phyloP scores from a whole-genome alignment of 2,113 vertebrate genomes.

The Hiodon alosoides region DNA sequence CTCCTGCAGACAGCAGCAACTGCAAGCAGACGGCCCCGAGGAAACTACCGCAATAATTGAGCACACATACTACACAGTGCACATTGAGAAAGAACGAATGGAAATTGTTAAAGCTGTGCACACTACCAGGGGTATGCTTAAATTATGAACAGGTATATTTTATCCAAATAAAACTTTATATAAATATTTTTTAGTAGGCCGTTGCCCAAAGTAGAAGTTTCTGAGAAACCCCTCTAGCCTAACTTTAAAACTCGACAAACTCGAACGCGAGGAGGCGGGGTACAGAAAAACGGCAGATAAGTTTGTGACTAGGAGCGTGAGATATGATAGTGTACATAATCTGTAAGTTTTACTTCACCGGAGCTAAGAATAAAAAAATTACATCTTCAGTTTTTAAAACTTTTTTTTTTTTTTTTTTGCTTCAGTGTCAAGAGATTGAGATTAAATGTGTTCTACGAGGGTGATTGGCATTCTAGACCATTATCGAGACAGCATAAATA shows the following conservation, averaged over 20 bases:
- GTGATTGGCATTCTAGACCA: too few species aligned
- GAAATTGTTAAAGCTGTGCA: slow-evolving; percentile 21
- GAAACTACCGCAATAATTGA: slow-evolving; percentile 39
- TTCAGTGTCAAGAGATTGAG: too few species aligned
- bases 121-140: background rate
- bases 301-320: slow-evolving; percentile 6
- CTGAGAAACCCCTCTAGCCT: background rate
- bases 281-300: background rate
- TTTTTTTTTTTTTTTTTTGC: too few species aligned
- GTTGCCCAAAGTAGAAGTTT: slow-evolving; percentile 2
- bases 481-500: too few species aligned
- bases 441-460: too few species aligned
- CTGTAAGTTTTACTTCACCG: background rate
- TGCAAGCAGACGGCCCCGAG: slow-evolving; percentile 40
- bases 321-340: background rate
- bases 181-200: background rate
- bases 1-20: slow-evolving; percentile 50
- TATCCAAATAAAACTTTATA: background rate
- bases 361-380: background rate
- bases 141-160: background rate
- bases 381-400: background rate
- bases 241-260: slow-evolving; percentile 13
- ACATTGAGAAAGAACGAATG: slow-evolving; percentile 8
- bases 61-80: slow-evolving; percentile 11
- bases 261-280: slow-evolving; percentile 16